These are phyloP conservation scores for Slavum lentiscoides DNA, from an alignment of 2,888 invertebrate genomes.

Conservation along the genomic window DNA sequence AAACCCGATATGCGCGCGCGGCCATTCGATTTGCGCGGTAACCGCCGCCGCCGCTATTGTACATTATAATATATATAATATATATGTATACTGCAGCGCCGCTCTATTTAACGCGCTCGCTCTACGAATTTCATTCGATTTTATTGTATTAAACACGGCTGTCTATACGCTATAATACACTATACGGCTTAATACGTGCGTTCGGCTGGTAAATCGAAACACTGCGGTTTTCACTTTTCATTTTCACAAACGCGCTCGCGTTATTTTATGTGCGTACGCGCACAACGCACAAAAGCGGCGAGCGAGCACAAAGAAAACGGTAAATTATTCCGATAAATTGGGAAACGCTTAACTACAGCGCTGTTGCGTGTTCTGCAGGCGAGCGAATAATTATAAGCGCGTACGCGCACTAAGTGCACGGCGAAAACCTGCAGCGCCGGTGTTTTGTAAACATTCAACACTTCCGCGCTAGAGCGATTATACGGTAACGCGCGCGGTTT, in stretches of 20 bases:
- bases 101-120: constrained; percentile 50
- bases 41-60: background rate
- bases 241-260: constrained; percentile 29
- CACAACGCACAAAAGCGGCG: constrained; percentile 5
- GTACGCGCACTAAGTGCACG: too few relatives aligned
- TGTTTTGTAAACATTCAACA: too few relatives aligned
- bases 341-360: background rate
- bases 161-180: background rate
- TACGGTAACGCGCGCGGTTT: too few relatives aligned
- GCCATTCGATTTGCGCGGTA: constrained; percentile 36
- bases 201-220: constrained; percentile 2
- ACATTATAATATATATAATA: too few relatives aligned
- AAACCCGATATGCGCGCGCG: background rate
- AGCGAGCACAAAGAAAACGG: background rate
- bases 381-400: too few relatives aligned
- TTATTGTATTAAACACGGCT: constrained; percentile 29
- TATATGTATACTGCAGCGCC: background rate
- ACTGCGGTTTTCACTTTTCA: constrained; percentile 51
- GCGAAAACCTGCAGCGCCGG: too few relatives aligned
- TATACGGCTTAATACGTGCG: constrained; percentile 6
- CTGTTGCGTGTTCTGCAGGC: too few relatives aligned
- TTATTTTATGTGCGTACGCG: background rate
- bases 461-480: too few relatives aligned
- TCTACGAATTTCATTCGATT: constrained; percentile 30
- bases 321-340: background rate